Evolutionary conservation across 2,888 invertebrate species (phyloP).

Genomic region (Halictus quadricinctus): DNA sequence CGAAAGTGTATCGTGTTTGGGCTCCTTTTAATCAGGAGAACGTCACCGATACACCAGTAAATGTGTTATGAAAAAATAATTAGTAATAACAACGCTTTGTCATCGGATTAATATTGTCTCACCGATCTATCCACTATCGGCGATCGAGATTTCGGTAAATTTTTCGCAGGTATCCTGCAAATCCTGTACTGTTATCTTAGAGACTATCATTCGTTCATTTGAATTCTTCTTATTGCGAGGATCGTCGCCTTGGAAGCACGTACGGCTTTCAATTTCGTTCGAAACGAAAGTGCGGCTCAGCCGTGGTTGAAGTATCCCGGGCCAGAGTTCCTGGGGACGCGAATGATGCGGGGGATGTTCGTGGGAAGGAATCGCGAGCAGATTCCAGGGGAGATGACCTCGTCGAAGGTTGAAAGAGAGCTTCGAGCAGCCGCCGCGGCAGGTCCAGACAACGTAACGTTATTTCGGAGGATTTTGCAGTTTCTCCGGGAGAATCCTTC

Average conservation of each 20-base stretch:
- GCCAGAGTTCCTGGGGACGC: background rate
- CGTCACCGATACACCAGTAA: background rate
- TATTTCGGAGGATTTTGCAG: constrained; percentile 62
- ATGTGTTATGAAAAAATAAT: background rate
- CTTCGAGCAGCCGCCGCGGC: constrained; percentile 9
- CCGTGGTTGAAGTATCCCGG: background rate
- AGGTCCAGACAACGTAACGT: constrained; percentile 65
- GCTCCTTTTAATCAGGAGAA: no score
- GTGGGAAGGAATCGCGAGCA: background rate
- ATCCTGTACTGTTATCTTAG: background rate
- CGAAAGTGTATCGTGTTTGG: no score
- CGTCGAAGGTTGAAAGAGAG: constrained; percentile 58
- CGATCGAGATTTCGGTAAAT: background rate
- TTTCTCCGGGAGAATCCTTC: constrained; percentile 47
- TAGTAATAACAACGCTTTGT: background rate
- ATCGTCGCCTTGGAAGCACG: background rate
- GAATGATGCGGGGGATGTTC: background rate
- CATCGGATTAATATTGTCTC: background rate
- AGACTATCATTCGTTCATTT: background rate
- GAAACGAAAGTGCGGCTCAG: background rate
- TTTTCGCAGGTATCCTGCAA: background rate
- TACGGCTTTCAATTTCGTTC: background rate
- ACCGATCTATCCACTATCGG: background rate
- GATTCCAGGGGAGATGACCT: constrained; percentile 59
- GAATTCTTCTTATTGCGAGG: background rate